Evolutionary conservation across 2,113 vertebrate species (phyloP).

Genomic region (Pao palembangensis): DNA sequence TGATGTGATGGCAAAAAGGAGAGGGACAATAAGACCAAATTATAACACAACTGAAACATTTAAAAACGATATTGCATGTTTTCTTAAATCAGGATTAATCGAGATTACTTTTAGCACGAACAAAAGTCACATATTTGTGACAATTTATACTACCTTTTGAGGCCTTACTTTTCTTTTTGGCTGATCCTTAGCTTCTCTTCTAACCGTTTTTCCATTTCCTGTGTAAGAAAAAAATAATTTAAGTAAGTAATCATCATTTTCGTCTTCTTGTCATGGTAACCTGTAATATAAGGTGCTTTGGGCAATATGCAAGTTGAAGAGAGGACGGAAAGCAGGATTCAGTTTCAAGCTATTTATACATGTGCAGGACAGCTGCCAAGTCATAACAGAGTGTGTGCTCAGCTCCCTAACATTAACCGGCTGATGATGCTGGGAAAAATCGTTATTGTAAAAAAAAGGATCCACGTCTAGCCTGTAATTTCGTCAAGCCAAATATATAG

Average conservation of each 20-base stretch:
- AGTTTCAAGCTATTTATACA: constrained; percentile 77
- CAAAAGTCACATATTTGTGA: neutral
- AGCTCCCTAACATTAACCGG: constrained; percentile 23
- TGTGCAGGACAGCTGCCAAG: constrained; percentile 48
- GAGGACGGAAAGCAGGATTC: constrained; percentile 55
- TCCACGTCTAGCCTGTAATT: neutral
- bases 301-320: constrained; percentile 17
- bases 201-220: constrained; percentile 97
- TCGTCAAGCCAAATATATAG: neutral
- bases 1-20: too few species aligned
- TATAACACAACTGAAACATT: too few species aligned
- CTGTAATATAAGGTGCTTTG: constrained; percentile 4
- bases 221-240: constrained; percentile 33
- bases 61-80: too few species aligned
- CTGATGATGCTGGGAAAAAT: constrained; percentile 8
- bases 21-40: too few species aligned
- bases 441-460: neutral
- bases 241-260: constrained; percentile 16
- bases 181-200: constrained; percentile 94
- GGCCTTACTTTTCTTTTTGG: constrained; percentile 88
- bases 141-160: constrained; percentile 6
- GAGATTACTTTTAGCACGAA: neutral
- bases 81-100: too few species aligned
- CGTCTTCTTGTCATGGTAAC: too few species aligned
- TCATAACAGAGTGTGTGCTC: constrained; percentile 38